phyloP scores from a whole-genome alignment of 1,140 invertebrate species.

The Calephelis virginiensis region DNA sequence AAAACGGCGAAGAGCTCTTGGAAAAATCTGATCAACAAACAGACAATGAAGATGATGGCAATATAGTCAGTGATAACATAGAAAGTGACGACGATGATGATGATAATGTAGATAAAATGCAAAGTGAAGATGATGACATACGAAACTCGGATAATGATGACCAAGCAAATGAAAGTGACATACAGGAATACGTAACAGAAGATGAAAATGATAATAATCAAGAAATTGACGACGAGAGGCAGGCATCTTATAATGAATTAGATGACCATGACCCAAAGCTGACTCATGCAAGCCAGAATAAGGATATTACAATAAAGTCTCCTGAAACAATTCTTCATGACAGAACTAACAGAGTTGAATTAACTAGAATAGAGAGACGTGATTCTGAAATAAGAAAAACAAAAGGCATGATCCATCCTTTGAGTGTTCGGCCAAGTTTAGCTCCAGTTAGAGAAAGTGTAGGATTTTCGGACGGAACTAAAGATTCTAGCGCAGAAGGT shows the following conservation, averaged over 20 bases:
- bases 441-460: conserved; percentile 43
- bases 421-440: conserved; percentile 44
- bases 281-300: conserved; percentile 18
- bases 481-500: conserved; percentile 53
- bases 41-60: conserved; percentile 23
- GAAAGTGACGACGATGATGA: conserved; percentile 19
- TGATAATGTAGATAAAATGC: conserved; percentile 19
- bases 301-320: conserved; percentile 30
- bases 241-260: neutral
- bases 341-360: conserved; percentile 39
- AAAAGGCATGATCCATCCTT: conserved; percentile 45
- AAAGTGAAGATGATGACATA: conserved; percentile 25
- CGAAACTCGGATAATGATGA: neutral
- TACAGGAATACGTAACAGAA: neutral
- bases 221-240: neutral
- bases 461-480: conserved; percentile 43
- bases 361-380: conserved; percentile 36
- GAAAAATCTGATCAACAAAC: neutral
- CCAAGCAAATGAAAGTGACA: neutral
- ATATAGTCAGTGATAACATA: conserved; percentile 8
- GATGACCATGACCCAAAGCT: neutral
- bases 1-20: conserved; percentile 14
- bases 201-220: conserved; percentile 16
- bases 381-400: conserved; percentile 49
- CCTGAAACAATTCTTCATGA: conserved; percentile 51